Conservation (phyloP, 2,888 invertebrate species). For the Microctonus brassicae region DNA sequence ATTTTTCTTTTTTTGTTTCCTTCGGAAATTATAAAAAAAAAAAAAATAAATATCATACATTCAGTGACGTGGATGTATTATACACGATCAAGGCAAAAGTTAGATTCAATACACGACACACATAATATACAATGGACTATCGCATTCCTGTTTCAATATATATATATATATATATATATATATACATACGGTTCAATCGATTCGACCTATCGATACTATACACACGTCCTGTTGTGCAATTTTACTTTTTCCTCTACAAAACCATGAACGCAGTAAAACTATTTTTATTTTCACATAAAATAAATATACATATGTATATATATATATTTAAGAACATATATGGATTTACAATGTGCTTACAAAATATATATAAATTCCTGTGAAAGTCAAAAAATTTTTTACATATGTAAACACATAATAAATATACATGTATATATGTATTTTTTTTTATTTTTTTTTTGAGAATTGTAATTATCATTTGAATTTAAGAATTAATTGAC, state of each 20-base stretch:
- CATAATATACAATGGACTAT: constrained; percentile 31
- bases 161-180: too few species aligned
- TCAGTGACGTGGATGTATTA: constrained; percentile 13
- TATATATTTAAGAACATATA: background rate
- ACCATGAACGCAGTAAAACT: background rate
- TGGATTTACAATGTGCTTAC: too few species aligned
- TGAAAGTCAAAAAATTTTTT: too few species aligned
- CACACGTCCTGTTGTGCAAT: constrained; percentile 33
- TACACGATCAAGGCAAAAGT: constrained; percentile 15
- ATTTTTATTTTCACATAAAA: background rate
- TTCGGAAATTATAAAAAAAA: background rate
- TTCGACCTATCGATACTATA: constrained; percentile 33
- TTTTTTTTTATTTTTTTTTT: background rate
- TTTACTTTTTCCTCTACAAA: constrained; percentile 20
- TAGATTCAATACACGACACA: constrained; percentile 17
- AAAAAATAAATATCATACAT: background rate
- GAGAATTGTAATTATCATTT: constrained; percentile 23
- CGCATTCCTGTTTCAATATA: constrained; percentile 30
- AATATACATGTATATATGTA: too few species aligned
- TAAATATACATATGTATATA: background rate
- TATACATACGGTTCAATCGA: constrained; percentile 36
- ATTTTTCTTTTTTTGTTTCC: background rate
- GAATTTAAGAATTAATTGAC: constrained; percentile 15
- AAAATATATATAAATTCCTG: too few species aligned
- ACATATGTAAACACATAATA: too few species aligned